These are phyloP conservation scores for Tetanocera ferruginea DNA, from an alignment of 2,888 invertebrate genomes.

Conservation along the genomic window DNA sequence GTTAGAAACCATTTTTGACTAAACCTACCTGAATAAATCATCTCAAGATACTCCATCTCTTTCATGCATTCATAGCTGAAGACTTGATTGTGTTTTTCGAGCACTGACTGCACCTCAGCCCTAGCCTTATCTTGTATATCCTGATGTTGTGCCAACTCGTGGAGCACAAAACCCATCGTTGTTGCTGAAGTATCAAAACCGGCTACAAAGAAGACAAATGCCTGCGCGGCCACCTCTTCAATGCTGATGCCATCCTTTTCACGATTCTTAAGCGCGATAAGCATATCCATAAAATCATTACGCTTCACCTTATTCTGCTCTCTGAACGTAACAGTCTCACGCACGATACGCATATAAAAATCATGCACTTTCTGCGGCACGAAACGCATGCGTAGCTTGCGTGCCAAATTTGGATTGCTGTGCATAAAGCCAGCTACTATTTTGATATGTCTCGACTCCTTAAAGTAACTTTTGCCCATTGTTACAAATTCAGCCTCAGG, in stretches of 20 bases:
- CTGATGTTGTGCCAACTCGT: conserved; percentile 56
- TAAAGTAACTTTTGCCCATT: conserved; percentile 57
- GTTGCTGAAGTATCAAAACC: conserved; percentile 78
- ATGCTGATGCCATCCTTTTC: conserved; percentile 51
- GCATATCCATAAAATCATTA: conserved; percentile 71
- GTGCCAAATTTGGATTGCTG: conserved; percentile 56
- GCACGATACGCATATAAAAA: conserved; percentile 64
- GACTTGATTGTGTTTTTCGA: conserved; percentile 63
- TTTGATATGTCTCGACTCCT: conserved; percentile 47
- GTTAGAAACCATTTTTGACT: conserved; percentile 52
- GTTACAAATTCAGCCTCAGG: conserved; percentile 66
- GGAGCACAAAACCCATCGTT: conserved; percentile 71
- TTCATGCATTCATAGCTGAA: conserved; percentile 70
- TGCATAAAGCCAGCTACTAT: conserved; percentile 44
- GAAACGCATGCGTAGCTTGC: conserved; percentile 51
- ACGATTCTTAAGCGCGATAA: conserved; percentile 67
- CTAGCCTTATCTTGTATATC: conserved; percentile 52
- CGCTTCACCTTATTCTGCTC: conserved; percentile 64
- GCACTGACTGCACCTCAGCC: conserved; percentile 66
- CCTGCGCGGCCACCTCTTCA: conserved; percentile 58
- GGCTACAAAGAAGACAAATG: conserved; percentile 62
- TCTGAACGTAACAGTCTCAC: conserved; percentile 66
- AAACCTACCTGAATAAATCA: conserved; percentile 68
- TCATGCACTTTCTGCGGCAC: conserved; percentile 57
- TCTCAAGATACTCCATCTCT: conserved; percentile 71